phyloP scores from a whole-genome alignment of 2,888 invertebrate genomes.

The Salpingus planirostris region DNA sequence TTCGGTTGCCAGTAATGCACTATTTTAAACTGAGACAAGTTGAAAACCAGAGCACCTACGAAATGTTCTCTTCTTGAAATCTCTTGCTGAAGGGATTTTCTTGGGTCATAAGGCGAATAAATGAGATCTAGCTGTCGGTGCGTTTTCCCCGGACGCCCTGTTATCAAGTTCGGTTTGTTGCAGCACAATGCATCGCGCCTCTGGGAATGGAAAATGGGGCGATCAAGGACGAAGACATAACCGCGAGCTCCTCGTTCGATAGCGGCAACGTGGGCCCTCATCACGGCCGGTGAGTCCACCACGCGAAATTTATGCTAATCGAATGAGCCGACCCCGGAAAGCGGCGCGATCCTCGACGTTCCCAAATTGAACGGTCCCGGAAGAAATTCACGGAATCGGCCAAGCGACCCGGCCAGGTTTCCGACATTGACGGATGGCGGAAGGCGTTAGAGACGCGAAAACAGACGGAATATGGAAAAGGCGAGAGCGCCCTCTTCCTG shows the following conservation, averaged over 20 bases:
- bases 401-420: slow-evolving; percentile 24
- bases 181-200: slow-evolving; percentile 74
- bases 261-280: slow-evolving; percentile 78
- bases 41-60: no score
- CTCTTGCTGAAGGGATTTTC: no score
- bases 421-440: slow-evolving; percentile 33
- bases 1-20: no score
- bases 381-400: slow-evolving; percentile 31
- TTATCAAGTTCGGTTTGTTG: slow-evolving; percentile 30
- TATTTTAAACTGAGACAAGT: no score
- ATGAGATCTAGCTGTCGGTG: no score
- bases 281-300: slow-evolving; percentile 66
- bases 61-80: no score
- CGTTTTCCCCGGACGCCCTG: no score
- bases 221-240: slow-evolving; percentile 73
- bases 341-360: slow-evolving; percentile 25
- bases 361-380: slow-evolving; percentile 25
- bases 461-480: slow-evolving; percentile 34
- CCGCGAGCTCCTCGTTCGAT: slow-evolving; percentile 80
- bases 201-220: slow-evolving; percentile 81
- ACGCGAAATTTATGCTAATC: slow-evolving; percentile 31
- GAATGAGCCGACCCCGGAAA: slow-evolving; percentile 26
- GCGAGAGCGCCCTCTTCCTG: slow-evolving; percentile 31
- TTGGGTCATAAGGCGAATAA: no score
- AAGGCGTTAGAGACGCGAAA: slow-evolving; percentile 29